These are phyloP conservation scores for Elaphurus davidianus DNA, from an alignment of 2,113 vertebrate species.

Conservation along the genomic window DNA sequence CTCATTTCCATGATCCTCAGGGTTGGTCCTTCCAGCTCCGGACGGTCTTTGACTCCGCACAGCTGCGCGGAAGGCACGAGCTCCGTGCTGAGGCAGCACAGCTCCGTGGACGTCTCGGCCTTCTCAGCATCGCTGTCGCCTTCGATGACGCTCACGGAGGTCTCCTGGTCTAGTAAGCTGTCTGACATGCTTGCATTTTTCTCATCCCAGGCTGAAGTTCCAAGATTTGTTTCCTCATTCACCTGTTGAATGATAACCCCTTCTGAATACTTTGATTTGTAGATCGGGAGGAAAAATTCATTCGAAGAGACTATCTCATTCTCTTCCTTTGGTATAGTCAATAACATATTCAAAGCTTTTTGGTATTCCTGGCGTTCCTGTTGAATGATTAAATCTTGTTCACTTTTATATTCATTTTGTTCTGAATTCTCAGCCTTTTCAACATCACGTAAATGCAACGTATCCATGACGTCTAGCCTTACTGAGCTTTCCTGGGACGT, in stretches of 20 bases:
- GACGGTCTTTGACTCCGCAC: not conserved
- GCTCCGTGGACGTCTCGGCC: not conserved
- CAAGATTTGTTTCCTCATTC: conserved; percentile 6
- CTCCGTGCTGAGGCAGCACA: conserved; percentile 55
- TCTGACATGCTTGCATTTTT: not conserved
- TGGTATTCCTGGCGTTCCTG: conserved; percentile 50
- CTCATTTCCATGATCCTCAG: conserved; percentile 27
- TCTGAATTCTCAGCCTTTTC: not conserved
- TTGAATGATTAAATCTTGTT: not conserved
- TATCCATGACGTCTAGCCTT: fast-evolving
- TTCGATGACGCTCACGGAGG: conserved; percentile 11
- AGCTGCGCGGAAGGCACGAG: conserved; percentile 16
- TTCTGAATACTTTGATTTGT: conserved; percentile 41
- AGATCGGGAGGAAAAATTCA: not conserved
- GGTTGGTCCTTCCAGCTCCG: conserved; percentile 5
- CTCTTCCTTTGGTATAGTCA: not conserved
- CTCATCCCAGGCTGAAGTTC: conserved; percentile 17
- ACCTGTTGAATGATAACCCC: not conserved
- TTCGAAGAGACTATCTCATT: not conserved
- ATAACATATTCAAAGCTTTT: not conserved
- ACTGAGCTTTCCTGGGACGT: fast-evolving
- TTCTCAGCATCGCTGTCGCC: conserved; percentile 56
- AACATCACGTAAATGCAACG: not conserved
- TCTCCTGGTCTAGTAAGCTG: not conserved
- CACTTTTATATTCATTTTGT: not conserved